These are phyloP conservation scores for Oenanthe oenanthe DNA, from an alignment of 2,113 vertebrate genomes.

Conservation along the genomic window DNA sequence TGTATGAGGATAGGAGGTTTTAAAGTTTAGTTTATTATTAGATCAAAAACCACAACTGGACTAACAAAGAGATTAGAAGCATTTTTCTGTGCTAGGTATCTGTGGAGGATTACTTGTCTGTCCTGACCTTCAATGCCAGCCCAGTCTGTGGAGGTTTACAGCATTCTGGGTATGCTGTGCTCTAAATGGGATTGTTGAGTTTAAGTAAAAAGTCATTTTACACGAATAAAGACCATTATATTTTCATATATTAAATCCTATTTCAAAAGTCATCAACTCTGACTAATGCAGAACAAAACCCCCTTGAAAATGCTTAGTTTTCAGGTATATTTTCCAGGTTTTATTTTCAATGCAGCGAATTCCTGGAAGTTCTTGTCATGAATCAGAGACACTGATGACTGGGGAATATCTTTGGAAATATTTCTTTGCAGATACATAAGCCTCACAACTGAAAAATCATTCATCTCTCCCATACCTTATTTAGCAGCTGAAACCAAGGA, in stretches of 20 bases:
- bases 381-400: background rate
- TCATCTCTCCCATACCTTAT: background rate
- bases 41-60: background rate
- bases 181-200: background rate
- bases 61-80: conserved; percentile 27
- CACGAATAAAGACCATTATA: background rate
- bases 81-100: conserved; percentile 51
- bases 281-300: background rate
- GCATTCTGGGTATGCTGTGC: background rate
- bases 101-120: background rate
- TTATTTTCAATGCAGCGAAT: background rate
- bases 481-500: background rate
- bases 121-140: background rate
- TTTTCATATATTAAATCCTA: background rate
- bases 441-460: background rate
- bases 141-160: background rate
- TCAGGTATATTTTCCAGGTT: background rate
- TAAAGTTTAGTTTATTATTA: conserved; percentile 11
- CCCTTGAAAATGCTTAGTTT: background rate
- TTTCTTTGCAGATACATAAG: background rate
- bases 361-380: background rate
- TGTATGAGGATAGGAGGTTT: background rate
- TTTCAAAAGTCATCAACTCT: background rate
- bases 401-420: background rate
- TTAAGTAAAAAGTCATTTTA: conserved; percentile 9